A percentile compares a stretch with the other conserved stretches of the same genome.
Evolutionary conservation across 2,888 invertebrate genomes (phyloP).

Genomic region (Acrobasis suavella): DNA sequence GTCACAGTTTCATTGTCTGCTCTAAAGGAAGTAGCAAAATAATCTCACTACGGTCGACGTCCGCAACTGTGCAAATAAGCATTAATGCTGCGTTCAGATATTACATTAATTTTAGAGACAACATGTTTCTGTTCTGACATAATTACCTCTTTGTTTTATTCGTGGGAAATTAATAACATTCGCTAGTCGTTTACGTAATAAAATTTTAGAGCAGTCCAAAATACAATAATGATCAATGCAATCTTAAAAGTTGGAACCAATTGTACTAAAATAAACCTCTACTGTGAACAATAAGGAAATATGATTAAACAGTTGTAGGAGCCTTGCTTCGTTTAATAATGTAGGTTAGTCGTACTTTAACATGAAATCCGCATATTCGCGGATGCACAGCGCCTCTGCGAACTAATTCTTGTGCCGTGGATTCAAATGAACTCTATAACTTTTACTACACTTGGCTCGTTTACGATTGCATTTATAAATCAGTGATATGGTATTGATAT

Average conservation of each 20-base stretch:
- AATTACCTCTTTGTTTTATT: conserved; percentile 16
- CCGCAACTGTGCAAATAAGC: conserved; percentile 58
- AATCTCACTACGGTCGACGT: conserved; percentile 59
- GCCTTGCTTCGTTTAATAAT: conserved; percentile 9
- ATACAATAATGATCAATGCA: not conserved
- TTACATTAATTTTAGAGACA: conserved; percentile 21
- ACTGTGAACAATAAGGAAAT: conserved; percentile 13
- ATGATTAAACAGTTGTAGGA: not conserved
- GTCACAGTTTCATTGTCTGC: conserved; percentile 50
- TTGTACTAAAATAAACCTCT: not conserved
- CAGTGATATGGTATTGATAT: conserved; percentile 5
- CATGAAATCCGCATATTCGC: conserved; percentile 7
- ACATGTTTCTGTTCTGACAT: conserved; percentile 13
- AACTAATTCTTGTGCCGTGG: not conserved
- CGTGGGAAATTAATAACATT: conserved; percentile 17
- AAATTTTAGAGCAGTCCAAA: not conserved
- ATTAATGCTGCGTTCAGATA: conserved; percentile 31
- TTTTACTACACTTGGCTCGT: not conserved
- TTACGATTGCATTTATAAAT: not conserved
- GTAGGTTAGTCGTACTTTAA: conserved; percentile 18
- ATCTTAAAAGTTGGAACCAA: not conserved
- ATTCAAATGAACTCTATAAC: not conserved
- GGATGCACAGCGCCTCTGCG: not conserved
- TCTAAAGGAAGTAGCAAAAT: conserved; percentile 43
- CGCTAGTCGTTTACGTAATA: conserved; percentile 9